Evolutionary conservation across 2,113 vertebrate genomes (phyloP).

Genomic region (Spheniscus mendiculus): DNA sequence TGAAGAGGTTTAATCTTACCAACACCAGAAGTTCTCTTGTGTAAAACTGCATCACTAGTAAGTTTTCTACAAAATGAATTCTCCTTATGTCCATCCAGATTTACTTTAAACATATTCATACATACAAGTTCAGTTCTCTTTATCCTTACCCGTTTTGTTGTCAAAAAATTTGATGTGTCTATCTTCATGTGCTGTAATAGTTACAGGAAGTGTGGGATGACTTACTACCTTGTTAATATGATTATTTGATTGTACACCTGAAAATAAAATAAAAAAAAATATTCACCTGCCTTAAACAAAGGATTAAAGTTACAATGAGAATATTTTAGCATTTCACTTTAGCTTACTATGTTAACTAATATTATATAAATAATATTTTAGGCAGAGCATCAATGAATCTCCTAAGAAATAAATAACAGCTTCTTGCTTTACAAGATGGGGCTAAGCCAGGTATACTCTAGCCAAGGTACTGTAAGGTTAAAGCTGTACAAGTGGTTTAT

Average conservation of each 20-base stretch:
- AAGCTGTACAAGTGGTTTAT: not conserved
- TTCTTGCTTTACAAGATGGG: not conserved
- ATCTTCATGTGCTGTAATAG: conserved; percentile 96
- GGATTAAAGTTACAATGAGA: not conserved
- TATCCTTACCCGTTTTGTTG: conserved; percentile 93
- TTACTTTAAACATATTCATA: not conserved
- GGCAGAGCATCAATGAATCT: not conserved
- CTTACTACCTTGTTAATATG: conserved; percentile 97
- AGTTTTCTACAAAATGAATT: not conserved
- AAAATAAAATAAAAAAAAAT: not conserved
- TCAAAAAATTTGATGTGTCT: conserved; percentile 98
- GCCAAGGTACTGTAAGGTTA: not conserved
- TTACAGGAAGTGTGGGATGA: conserved; percentile 96
- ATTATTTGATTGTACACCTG: conserved; percentile 84
- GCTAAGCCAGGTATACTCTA: not conserved
- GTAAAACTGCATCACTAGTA: not conserved
- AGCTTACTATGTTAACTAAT: not conserved
- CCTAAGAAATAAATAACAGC: not conserved
- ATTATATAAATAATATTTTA: not conserved
- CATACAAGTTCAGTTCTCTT: not conserved
- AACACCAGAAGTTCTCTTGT: not conserved
- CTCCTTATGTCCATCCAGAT: not conserved
- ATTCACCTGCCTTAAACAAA: not conserved
- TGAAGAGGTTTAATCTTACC: not conserved
- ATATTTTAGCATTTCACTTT: not conserved